phyloP scores from a whole-genome alignment of 1,140 invertebrate species.

The Macrotrachela quadricornifera region DNA sequence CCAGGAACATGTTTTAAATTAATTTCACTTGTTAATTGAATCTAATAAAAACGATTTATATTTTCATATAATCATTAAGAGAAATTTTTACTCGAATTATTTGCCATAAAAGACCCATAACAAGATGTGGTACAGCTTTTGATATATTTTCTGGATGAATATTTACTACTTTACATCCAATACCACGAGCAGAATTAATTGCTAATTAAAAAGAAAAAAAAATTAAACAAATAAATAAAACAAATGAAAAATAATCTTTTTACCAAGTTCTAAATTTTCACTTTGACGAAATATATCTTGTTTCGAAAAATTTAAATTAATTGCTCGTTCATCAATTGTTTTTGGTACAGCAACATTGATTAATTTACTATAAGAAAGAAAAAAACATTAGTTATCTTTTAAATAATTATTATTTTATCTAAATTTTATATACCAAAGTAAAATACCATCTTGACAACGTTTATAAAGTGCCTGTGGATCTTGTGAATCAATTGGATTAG shows the following conservation, averaged over 20 bases:
- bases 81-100: slow-evolving; percentile 45
- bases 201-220: slow-evolving; percentile 37
- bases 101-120: slow-evolving; percentile 89
- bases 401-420: slow-evolving; percentile 1
- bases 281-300: slow-evolving; percentile 6
- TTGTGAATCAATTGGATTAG: slow-evolving; percentile 48
- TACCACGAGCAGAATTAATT: slow-evolving; percentile 74
- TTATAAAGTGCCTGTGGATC: slow-evolving; percentile 72
- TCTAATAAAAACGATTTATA: slow-evolving; percentile 7
- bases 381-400: too few species aligned
- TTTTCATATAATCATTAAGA: background rate
- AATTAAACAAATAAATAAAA: too few species aligned
- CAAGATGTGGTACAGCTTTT: slow-evolving; percentile 80
- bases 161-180: slow-evolving; percentile 95
- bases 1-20: slow-evolving; percentile 87
- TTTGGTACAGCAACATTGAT: slow-evolving; percentile 95
- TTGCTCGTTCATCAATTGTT: slow-evolving; percentile 90
- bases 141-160: slow-evolving; percentile 86
- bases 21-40: slow-evolving; percentile 43
- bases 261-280: slow-evolving; percentile 9
- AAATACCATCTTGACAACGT: slow-evolving; percentile 81
- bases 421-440: slow-evolving; percentile 58
- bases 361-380: slow-evolving; percentile 79
- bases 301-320: slow-evolving; percentile 48
- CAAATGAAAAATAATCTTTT: too few species aligned